Evolutionary conservation across 2,797 vertebrate species (phyloP).

Genomic region (Bradypus variegatus): DNA sequence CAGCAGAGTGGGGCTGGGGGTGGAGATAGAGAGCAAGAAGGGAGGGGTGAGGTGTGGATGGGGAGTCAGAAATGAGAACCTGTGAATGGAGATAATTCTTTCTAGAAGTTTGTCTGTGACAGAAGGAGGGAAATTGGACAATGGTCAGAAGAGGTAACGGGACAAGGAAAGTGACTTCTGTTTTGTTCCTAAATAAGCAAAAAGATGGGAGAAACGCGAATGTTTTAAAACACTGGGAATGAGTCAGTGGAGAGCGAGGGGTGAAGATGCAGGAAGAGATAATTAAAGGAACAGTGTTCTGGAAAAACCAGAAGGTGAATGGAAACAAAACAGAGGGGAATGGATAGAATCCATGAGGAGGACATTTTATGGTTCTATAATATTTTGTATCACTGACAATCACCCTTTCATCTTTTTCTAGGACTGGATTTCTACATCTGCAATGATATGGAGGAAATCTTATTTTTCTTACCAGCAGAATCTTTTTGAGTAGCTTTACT

Average conservation of each 20-base stretch:
- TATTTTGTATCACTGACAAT: background rate
- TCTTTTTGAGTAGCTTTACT: background rate
- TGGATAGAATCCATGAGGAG: background rate
- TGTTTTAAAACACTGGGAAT: background rate
- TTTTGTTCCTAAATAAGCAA: background rate
- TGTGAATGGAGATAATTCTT: background rate
- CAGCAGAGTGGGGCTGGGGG: no score
- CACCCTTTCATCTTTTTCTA: background rate
- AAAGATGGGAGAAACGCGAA: background rate
- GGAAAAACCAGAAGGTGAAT: background rate
- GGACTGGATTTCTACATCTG: background rate
- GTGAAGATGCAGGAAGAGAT: background rate
- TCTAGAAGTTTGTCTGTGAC: background rate
- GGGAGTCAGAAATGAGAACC: background rate
- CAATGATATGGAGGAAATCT: background rate
- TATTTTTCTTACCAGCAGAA: background rate
- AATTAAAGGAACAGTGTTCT: background rate
- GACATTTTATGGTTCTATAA: no score
- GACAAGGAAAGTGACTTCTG: background rate
- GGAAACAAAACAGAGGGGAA: background rate
- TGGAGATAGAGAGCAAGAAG: no score
- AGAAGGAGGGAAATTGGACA: background rate
- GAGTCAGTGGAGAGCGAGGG: background rate
- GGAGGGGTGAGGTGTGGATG: background rate
- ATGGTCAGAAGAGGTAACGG: background rate